phyloP scores from a whole-genome alignment of 64 coral and sea anemone genomes.

The Catalaphyllia jardinei region DNA sequence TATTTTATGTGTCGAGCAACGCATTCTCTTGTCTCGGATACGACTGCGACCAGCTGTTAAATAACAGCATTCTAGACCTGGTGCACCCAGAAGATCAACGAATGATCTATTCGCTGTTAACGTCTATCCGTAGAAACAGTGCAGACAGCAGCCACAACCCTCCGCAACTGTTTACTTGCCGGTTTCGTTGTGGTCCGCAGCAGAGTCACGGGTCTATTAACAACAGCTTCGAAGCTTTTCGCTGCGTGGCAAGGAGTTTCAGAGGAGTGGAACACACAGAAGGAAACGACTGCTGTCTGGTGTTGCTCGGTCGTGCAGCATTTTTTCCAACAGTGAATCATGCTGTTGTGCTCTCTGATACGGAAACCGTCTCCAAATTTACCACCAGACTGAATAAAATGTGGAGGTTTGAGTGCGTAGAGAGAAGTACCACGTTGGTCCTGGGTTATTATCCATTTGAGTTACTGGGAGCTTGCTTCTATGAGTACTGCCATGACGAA shows the following conservation, averaged over 20 bases:
- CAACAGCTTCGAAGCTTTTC: neutral
- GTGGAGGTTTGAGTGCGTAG: conserved; percentile 42
- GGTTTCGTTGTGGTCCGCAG: conserved; percentile 19
- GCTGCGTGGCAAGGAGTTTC: conserved; percentile 2
- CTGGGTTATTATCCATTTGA: conserved; percentile 46
- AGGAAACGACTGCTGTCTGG: neutral
- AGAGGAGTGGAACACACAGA: neutral
- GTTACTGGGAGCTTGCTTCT: conserved; percentile 11
- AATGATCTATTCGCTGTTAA: conserved; percentile 12
- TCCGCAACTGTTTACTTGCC: neutral
- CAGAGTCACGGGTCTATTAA: neutral
- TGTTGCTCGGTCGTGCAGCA: neutral
- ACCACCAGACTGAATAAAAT: conserved; percentile 8
- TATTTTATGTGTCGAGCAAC: conserved; percentile 9
- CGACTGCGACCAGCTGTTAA: neutral
- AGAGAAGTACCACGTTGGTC: conserved; percentile 9
- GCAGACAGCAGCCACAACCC: neutral
- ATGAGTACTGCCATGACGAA: conserved; percentile 31
- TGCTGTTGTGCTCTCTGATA: conserved; percentile 4
- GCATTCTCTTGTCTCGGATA: conserved; percentile 16
- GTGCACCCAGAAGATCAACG: conserved; percentile 34
- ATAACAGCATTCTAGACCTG: conserved; percentile 6
- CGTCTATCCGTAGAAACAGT: neutral
- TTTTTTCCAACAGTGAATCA: neutral
- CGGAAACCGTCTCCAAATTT: conserved; percentile 17